Base-by-base conservation (phyloP, 2,888 invertebrate genomes). In the Mythimna albipuncta region DNA sequence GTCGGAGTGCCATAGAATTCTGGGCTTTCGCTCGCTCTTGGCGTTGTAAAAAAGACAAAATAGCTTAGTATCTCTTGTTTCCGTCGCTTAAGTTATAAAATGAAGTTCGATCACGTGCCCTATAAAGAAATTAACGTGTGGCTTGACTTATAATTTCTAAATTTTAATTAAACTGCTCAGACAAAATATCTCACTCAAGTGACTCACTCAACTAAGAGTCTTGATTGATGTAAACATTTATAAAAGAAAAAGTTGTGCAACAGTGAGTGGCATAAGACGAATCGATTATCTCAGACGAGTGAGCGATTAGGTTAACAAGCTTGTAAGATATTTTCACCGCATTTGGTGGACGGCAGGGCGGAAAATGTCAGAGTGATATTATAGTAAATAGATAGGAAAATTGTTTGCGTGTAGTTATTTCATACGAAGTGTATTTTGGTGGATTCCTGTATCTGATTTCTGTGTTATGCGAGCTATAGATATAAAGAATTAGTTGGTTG, bases 201-300 rank as follows among this genome's bases (percentile, higher is more conserved):
- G 13, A 44, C 41, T 41, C 38, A 7, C 32, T 32, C 2, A 32
- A 32, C 32, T 41, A 11, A 13, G 44, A 9, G 11, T 6, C n/a
- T 58, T 79, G 75, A 80, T 78, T 77, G 75, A 85, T 84, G 67
- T 76, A 44, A 61, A 41, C 41, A 64, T 65, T 57, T 65, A 66
- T 78, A 38, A 44, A 54, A 50, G 10, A 77, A 77, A 81, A 84
- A 79, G 72, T 82, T 74, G 35, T 75, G 58, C 58, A 61, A 16
- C 69, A 67, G 57, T 75, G 63, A 70, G 64, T 69, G 32, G 72
- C 67, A 73, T 62, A 58, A 78, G 71, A 72, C 64, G 55, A 73
- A 85, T 82, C 86, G 75, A 85, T 82, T 84, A 81, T 81, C 82
- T 73, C 82, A 72, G 69, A 50, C 67, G 86, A 82, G 72, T 86